A percentile compares a stretch with the other conserved stretches of the same genome.
phyloP scores from a whole-genome alignment of 2,113 vertebrate species.

The Empidonax alnorum region DNA sequence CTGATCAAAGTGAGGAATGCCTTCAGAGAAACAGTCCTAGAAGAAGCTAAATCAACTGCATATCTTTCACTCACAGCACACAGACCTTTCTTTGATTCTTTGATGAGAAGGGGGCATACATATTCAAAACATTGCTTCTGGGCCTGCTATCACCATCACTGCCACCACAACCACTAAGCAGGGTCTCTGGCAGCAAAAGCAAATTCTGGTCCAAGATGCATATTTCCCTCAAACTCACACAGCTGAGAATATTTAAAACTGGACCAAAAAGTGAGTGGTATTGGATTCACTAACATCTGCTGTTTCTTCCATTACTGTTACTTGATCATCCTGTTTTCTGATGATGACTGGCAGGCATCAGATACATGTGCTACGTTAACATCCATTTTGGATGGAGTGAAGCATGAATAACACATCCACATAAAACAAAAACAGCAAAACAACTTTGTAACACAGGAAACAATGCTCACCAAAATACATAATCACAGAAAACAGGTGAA shows the following conservation, averaged over 20 bases:
- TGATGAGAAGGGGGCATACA: neutral
- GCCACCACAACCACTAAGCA: slow-evolving; percentile 1
- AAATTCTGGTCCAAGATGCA: neutral
- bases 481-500: neutral
- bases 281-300: neutral
- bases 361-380: accelerated
- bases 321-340: neutral
- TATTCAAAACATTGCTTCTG: slow-evolving; percentile 33
- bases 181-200: neutral
- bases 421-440: neutral
- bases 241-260: slow-evolving; percentile 54
- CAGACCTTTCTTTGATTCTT: slow-evolving; percentile 35
- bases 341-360: neutral
- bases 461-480: neutral
- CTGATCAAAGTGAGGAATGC: slow-evolving; percentile 65
- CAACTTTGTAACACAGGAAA: neutral
- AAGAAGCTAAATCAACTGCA: slow-evolving; percentile 18
- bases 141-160: slow-evolving; percentile 4
- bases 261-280: neutral
- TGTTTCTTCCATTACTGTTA: neutral
- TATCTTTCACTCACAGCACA: slow-evolving; percentile 33
- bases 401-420: neutral
- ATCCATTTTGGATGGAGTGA: neutral
- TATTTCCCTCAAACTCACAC: slow-evolving; percentile 33
- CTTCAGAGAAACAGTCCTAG: slow-evolving; percentile 35